Conservation (phyloP, 1,140 invertebrate genomes). For the Drosophila bocki region DNA sequence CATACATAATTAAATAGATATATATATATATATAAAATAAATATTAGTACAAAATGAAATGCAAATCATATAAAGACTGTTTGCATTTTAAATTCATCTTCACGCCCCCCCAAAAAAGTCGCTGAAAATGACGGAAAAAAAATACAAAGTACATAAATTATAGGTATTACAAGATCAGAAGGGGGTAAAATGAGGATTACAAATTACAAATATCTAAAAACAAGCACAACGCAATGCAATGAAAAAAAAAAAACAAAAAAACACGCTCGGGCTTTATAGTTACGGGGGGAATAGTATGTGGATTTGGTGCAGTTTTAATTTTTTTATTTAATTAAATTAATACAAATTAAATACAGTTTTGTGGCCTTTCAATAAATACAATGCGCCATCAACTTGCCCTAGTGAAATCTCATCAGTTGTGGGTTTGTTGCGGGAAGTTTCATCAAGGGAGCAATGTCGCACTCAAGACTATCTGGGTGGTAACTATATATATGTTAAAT, state of each 20-base stretch:
- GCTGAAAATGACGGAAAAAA: conserved; percentile 40
- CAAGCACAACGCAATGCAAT: neutral
- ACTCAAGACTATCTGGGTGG: conserved; percentile 9
- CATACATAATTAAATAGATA: conserved; percentile 62
- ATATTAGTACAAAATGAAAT: conserved; percentile 80
- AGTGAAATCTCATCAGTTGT: conserved; percentile 23
- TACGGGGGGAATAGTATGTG: conserved; percentile 57
- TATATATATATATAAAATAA: conserved; percentile 47
- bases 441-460: neutral
- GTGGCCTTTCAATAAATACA: conserved; percentile 75
- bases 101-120: conserved; percentile 12
- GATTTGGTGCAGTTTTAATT: conserved; percentile 61
- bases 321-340: conserved; percentile 68
- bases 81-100: conserved; percentile 55
- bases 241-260: neutral
- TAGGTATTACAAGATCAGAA: conserved; percentile 2
- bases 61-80: conserved; percentile 49
- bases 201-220: conserved; percentile 3
- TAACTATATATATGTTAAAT: conserved; percentile 46
- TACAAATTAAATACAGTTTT: conserved; percentile 80
- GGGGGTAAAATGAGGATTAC: conserved; percentile 2
- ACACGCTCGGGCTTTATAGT: conserved; percentile 28
- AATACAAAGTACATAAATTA: conserved; percentile 30
- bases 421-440: neutral
- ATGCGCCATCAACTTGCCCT: conserved; percentile 41